Evolutionary conservation across 2,113 vertebrate genomes (phyloP), one percentile per base, ranked within the genome.

Genomic region (Phainopepla nitens): DNA sequence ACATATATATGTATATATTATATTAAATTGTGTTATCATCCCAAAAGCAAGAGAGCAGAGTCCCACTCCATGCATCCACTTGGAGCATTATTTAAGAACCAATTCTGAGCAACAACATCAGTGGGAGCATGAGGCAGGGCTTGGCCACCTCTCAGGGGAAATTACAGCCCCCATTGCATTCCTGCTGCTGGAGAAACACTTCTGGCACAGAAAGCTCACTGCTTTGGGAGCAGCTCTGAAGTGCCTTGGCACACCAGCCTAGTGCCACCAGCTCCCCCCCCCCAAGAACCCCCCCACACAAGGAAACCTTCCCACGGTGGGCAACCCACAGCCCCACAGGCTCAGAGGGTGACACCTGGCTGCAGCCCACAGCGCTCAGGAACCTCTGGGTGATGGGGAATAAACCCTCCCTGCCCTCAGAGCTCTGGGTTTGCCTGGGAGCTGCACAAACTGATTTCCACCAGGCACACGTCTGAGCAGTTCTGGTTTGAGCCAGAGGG

Each of bases 221-320:
- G 8, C 11, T n/a, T 64, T 64, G 57, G 36, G 50, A 77, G 58
- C 12, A 73, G 66, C 45, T 69, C 36, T 58, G 18, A 61, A 17
- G 50, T 13, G 13, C 41, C 71, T 21, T 36, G 39, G 78, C 42
- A 25, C 6, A 78, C 3, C 31, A 64, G 12, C 15, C n/a, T 7
- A 6, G 19, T 19, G 36, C 8, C 56, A 44, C 33, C 61, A 72
- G 41, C 13, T 28, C 23, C 49, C 12, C 2, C 12, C 2, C 2
- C 4, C 33, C 44, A 83, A 49, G 18, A 58, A 27, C 44, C 60
- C 19, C 2, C 44, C 49, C 0, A 2, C 24, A 36, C 20, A 35
- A n/a, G 4, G 16, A 41, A 56, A 71, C 2, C 1, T 21, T 19
- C 15, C 54, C 31, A 49, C 0, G 1, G 39, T 22, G 31, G 54